Percentiles rank a stretch among this genome's conserved stretches.
Evolutionary conservation across 1,140 invertebrate species (phyloP).

Genomic region (Rhagoletis zephyria): DNA sequence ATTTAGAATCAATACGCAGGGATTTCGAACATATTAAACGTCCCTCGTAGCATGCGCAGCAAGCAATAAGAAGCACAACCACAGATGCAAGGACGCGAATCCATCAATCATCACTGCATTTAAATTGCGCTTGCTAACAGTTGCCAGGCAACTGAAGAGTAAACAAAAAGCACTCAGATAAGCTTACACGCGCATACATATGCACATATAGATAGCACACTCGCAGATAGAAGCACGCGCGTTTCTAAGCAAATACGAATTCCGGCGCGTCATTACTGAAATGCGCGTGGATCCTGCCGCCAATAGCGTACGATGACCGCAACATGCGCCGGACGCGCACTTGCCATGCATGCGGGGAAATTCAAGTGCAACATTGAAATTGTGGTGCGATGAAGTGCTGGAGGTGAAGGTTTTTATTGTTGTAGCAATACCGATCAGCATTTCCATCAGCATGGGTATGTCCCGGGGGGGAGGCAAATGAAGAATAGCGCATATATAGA

Average conservation of each 20-base stretch:
- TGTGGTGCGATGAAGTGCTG: background rate
- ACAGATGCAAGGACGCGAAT: background rate
- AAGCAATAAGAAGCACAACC: background rate
- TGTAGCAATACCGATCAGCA: background rate
- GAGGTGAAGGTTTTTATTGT: background rate
- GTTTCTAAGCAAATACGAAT: background rate
- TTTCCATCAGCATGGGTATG: background rate
- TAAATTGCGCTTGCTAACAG: constrained; percentile 10
- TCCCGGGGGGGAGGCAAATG: background rate
- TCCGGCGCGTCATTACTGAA: background rate
- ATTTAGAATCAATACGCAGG: too few species aligned
- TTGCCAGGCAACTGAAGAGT: background rate
- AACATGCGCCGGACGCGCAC: background rate
- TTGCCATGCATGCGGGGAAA: background rate
- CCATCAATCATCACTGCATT: background rate
- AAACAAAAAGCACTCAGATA: background rate
- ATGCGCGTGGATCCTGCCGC: background rate
- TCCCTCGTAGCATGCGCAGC: too few species aligned
- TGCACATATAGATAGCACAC: background rate
- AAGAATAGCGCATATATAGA: background rate
- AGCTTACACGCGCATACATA: background rate
- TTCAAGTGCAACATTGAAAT: background rate
- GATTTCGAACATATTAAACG: too few species aligned
- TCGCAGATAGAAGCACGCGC: too few species aligned
- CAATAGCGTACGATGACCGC: background rate